These are phyloP conservation scores for Callithrix jacchus DNA, from an alignment of 2,113 vertebrate genomes.

Conservation along the genomic window DNA sequence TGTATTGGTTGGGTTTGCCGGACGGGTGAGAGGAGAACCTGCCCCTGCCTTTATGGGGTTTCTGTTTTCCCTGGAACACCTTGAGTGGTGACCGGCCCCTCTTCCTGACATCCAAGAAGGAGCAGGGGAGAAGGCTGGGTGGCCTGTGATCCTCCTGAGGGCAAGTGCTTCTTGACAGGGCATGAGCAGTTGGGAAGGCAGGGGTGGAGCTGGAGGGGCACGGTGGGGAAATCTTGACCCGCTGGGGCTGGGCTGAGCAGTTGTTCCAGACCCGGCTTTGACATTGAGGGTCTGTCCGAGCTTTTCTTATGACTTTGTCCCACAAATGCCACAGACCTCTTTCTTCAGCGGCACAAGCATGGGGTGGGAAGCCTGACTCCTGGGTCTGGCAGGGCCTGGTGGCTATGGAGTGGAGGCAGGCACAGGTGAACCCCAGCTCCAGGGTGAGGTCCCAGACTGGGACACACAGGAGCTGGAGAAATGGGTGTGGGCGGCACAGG, in stretches of 20 bases:
- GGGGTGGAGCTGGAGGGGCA: fast-evolving
- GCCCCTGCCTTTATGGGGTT: not conserved
- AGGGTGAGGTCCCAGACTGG: not conserved
- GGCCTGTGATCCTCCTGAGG: not conserved
- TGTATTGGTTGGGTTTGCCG: not conserved
- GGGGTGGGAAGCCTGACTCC: not conserved
- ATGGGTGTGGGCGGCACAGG: not conserved
- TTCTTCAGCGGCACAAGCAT: not conserved
- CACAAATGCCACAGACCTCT: not conserved
- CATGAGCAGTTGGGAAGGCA: not conserved
- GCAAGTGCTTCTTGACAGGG: not conserved
- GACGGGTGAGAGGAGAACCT: not conserved
- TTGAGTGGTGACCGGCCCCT: too few species aligned
- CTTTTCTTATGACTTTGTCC: not conserved
- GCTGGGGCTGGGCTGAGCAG: fast-evolving
- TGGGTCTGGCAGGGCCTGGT: not conserved
- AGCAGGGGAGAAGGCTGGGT: not conserved
- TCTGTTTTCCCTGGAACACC: not conserved
- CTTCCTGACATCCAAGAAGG: not conserved
- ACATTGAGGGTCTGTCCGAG: not conserved
- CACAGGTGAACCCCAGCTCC: not conserved
- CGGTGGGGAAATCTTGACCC: not conserved
- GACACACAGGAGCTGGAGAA: not conserved
- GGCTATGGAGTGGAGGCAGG: not conserved
- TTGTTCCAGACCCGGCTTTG: not conserved